Evolutionary conservation across 64 coral and sea anemone species (phyloP).

Genomic region (Stichodactyla mertensii): DNA sequence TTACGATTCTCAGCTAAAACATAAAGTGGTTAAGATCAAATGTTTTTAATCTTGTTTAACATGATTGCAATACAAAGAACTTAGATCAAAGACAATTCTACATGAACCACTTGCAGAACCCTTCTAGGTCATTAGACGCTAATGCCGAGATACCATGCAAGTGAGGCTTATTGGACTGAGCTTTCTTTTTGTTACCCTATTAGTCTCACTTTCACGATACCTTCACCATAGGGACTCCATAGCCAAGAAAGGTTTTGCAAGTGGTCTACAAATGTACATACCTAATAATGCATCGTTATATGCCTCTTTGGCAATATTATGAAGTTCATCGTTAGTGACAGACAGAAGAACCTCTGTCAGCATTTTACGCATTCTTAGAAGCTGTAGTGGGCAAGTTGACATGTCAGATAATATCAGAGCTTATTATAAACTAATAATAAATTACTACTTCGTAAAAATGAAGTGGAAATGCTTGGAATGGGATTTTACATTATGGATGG

Average conservation of each 20-base stretch:
- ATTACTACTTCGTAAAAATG: background rate
- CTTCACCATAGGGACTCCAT: background rate
- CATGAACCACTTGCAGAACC: constrained; percentile 3
- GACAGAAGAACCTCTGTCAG: constrained; percentile 89
- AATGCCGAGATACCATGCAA: too few relatives aligned
- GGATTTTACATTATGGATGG: background rate
- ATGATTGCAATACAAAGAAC: background rate
- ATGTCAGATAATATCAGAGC: constrained; percentile 2
- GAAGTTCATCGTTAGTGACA: constrained; percentile 94
- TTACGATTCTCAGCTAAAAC: constrained; percentile 32
- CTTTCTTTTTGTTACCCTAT: background rate
- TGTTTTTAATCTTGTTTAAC: background rate
- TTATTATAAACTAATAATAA: background rate
- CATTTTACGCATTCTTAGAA: constrained; percentile 84
- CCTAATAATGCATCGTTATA: constrained; percentile 63
- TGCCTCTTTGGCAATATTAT: constrained; percentile 81
- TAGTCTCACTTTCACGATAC: background rate
- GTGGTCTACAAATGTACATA: constrained; percentile 9
- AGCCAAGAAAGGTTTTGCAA: background rate
- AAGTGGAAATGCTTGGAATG: too few relatives aligned
- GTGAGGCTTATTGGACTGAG: background rate
- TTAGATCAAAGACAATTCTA: background rate
- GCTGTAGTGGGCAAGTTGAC: constrained; percentile 49
- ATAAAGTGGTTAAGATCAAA: background rate
- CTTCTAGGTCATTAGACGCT: background rate